Percentiles rank a stretch among this genome's conserved stretches.
Evolutionary conservation across 2,797 vertebrate species (phyloP).

Genomic region (Crypturellus tataupa): DNA sequence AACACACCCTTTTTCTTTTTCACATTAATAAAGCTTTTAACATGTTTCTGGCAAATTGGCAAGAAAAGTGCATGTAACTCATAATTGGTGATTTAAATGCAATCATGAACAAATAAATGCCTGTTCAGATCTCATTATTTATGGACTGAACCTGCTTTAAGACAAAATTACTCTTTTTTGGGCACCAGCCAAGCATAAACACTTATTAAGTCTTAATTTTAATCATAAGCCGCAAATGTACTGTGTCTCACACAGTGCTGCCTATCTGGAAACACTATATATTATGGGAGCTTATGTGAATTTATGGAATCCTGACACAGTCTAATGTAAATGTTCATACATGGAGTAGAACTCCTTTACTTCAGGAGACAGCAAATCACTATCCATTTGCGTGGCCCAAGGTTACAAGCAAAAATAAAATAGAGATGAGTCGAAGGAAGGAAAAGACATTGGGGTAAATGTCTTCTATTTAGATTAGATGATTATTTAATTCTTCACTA

Average conservation of each 20-base stretch:
- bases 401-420: neutral
- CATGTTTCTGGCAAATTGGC: conserved; percentile 82
- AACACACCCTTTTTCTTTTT: conserved; percentile 79
- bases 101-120: conserved; percentile 85
- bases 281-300: conserved; percentile 31
- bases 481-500: neutral
- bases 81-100: conserved; percentile 85
- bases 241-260: conserved; percentile 49
- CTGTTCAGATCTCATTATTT: conserved; percentile 85
- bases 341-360: neutral
- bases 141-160: conserved; percentile 80
- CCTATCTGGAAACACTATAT: conserved; percentile 60
- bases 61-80: conserved; percentile 80
- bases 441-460: neutral
- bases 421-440: neutral
- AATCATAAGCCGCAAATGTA: conserved; percentile 70
- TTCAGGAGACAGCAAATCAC: conserved; percentile 9
- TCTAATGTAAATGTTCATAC: conserved; percentile 22
- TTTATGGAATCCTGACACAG: conserved; percentile 36
- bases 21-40: conserved; percentile 82
- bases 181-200: conserved; percentile 79
- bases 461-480: neutral
- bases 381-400: neutral
- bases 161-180: conserved; percentile 80
- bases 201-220: conserved; percentile 73